Evolutionary conservation across 2,113 vertebrate genomes (phyloP), one percentile per base, ranked within the genome.

Genomic region (Colossoma macropomum): DNA sequence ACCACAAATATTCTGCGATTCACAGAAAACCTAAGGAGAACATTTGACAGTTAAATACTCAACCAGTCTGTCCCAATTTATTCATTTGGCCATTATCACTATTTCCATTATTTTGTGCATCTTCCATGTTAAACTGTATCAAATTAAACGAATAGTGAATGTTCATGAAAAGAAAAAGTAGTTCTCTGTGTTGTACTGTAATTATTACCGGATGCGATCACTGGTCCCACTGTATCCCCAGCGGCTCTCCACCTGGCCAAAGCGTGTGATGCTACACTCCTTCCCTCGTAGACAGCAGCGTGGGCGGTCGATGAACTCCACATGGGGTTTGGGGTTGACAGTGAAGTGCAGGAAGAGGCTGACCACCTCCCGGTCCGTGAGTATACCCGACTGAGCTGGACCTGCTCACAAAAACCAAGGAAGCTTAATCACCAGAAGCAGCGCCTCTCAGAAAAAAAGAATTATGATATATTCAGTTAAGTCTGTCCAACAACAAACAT

Each of bases 171-270:
- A 4, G 48, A 30, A 59, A 3, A 1, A 56, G 30, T 21, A 41
- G 32, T 34, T 17, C 62, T 63, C 13, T 13, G 27, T 16, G 25
- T 65, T 34, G 19, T 4, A 0, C 19, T 11, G 15, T 12, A 30
- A 1, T 13, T 25, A 70, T 82, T 83, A 96, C 96, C 96, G 95
- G 89, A 97, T 96, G 54, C 96, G 94, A 92, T 97, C 96, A 27
- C 96, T 97, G 3, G 96, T 97, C 68, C 96, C 96, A 0, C 96
- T 97, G 92, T 97, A 97, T 38, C 96, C 96, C 96, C 96, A 97
- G 91, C 96, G 96, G 90, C 96, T 97, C 91, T 97, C 96, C 89
- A 97, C 96, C 89, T 97, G 96, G 89, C 96, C 95, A 84, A 97
- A 97, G 62, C 96, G 96, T 84, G 94, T 97, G 90, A 97, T 95